Conservation (phyloP, 2,113 vertebrate species). For the Corynorhinus townsendii region DNA sequence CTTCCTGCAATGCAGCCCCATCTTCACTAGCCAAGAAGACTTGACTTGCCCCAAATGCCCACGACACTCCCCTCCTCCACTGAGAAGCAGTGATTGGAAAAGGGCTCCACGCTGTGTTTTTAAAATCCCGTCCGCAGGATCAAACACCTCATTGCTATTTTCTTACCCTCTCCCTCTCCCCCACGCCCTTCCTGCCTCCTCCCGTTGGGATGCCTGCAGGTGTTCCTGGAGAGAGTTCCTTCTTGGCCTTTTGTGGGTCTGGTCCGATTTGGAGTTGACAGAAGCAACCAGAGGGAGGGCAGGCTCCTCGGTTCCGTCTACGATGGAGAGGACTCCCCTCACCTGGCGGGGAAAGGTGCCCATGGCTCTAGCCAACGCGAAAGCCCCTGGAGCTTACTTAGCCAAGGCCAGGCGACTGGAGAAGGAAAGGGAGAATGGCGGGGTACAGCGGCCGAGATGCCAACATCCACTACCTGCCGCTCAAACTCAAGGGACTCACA, state of each 20-base stretch:
- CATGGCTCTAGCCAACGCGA: background rate
- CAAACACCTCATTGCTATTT: background rate
- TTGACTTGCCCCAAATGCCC: too few relatives aligned
- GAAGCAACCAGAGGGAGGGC: background rate
- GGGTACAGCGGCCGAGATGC: background rate
- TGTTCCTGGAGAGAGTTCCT: background rate
- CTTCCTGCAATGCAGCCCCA: background rate
- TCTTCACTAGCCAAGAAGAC: background rate
- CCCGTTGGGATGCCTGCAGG: background rate
- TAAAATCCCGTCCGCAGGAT: background rate
- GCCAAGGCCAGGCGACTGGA: background rate
- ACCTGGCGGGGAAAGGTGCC: background rate
- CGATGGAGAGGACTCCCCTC: background rate
- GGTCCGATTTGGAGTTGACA: background rate
- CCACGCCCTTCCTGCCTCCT: background rate
- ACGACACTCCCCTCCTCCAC: fast-evolving
- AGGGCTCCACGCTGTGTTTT: background rate
- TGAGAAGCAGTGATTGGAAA: background rate
- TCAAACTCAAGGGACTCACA: background rate
- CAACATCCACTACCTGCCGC: background rate
- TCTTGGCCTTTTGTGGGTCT: background rate
- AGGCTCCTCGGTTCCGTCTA: background rate
- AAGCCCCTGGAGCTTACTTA: background rate
- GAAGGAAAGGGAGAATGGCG: background rate
- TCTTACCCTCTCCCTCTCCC: background rate